Base-by-base conservation (phyloP, 2,888 invertebrate genomes). In the Heteropelma amictum region DNA sequence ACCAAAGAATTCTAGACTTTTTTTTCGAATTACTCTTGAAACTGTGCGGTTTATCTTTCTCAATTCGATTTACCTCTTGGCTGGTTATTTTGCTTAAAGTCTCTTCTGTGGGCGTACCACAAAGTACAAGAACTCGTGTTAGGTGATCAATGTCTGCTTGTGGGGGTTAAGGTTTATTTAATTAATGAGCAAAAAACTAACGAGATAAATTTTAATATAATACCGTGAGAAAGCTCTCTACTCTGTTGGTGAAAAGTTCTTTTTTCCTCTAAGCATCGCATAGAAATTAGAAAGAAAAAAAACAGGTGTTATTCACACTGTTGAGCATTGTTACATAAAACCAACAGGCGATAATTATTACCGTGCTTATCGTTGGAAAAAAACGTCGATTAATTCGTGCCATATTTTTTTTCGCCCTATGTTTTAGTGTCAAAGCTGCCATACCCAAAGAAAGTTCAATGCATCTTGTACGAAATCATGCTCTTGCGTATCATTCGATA, bases 61-160 rank as follows among this genome's bases (percentile, higher is more conserved):
- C 12, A n/a, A n/a, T 42, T 49, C n/a, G 80, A 88, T 91, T 92
- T 93, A 96, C 96, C 95, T 96, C 96, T 90, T 94, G 93, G 87
- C 96, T 96, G 88, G 94, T 95, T 89, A 97, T 96, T 92, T 96
- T 96, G 90, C 92, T 92, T 90, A 96, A 91, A 80, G 96, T 93
- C 87, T 95, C 95, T 88, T 94, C 93, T 86, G 93, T 93, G 79
- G 97, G 97, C 80, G 94, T 96, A 80, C 97, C 97, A 90, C 96
- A 95, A 85, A 97, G 91, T 88, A 94, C 93, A 92, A 97, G 93
- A 88, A 97, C 96, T 90, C 95, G 93, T 85, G 95, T 95, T 91
- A 97, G 93, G 90, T 96, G 97, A 90, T 96, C 96, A 91, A 97
- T 95, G 92, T 96, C 96, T 96, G 92, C 82, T 81, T 83, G 56